Percentiles rank a stretch among this genome's conserved stretches.
Evolutionary conservation across 2,113 vertebrate species (phyloP).

Genomic region (Polypterus senegalus): DNA sequence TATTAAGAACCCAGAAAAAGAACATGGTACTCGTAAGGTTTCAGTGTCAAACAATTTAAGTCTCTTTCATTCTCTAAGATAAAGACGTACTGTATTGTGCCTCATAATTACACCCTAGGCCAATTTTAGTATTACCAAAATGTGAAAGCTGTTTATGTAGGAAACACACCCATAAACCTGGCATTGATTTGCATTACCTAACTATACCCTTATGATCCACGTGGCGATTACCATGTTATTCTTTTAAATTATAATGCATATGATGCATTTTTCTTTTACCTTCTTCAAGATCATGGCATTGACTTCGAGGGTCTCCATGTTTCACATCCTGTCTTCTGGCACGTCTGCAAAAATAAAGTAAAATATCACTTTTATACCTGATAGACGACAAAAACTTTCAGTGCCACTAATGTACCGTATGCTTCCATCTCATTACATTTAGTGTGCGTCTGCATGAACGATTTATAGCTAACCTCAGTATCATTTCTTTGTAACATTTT

Average conservation of each 20-base stretch:
- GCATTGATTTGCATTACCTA: not conserved
- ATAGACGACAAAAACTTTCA: too few relatives aligned
- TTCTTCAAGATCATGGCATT: conserved; percentile 53
- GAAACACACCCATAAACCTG: not conserved
- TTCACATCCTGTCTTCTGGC: conserved; percentile 59
- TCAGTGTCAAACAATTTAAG: too few relatives aligned
- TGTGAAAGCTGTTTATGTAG: not conserved
- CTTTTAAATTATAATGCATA: not conserved
- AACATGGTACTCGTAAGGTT: too few relatives aligned
- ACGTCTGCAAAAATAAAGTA: conserved; percentile 30
- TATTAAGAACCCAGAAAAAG: too few relatives aligned
- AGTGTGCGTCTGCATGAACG: not conserved
- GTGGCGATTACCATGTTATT: not conserved
- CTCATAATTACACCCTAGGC: not conserved
- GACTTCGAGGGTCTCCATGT: conserved; percentile 53
- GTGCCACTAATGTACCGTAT: too few relatives aligned
- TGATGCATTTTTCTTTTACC: conserved; percentile 36
- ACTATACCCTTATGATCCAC: not conserved
- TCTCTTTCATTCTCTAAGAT: too few relatives aligned
- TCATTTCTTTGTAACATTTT: too few relatives aligned
- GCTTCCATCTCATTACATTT: too few relatives aligned
- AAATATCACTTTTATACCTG: not conserved
- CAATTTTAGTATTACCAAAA: not conserved
- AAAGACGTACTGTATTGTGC: too few relatives aligned
- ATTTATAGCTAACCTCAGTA: not conserved